A percentile compares a stretch with the other conserved stretches of the same genome.
Conservation (phyloP, 2,888 invertebrate species). For the Petrolisthes cinctipes region DNA sequence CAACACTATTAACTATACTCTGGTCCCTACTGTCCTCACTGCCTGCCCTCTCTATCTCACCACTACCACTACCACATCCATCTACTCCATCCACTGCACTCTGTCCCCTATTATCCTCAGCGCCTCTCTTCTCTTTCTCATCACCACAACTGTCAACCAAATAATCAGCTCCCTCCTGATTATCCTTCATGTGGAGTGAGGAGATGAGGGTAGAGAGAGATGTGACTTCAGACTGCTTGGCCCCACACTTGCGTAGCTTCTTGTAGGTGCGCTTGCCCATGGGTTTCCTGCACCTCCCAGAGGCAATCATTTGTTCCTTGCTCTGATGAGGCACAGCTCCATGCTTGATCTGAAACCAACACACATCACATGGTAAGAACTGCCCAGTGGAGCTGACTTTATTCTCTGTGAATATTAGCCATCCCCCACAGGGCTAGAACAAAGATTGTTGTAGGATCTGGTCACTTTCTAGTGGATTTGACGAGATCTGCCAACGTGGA, state of each 20-base stretch:
- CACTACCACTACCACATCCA: neutral
- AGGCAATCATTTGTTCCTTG: conserved; percentile 82
- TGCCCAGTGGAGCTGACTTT: no score
- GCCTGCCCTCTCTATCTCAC: neutral
- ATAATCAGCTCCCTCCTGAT: neutral
- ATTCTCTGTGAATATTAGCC: no score
- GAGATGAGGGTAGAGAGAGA: neutral
- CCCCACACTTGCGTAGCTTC: conserved; percentile 62
- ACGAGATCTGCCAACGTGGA: no score
- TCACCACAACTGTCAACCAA: no score
- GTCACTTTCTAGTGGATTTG: no score
- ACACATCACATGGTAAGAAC: no score
- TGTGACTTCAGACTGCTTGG: conserved; percentile 15
- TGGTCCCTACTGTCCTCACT: no score
- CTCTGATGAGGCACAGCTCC: conserved; percentile 95
- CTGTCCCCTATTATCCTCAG: neutral
- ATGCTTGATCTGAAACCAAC: conserved; percentile 79
- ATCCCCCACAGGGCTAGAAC: no score
- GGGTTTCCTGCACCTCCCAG: conserved; percentile 47
- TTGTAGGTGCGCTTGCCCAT: conserved; percentile 62
- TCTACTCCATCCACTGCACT: neutral
- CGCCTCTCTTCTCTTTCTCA: neutral
- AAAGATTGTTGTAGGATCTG: no score
- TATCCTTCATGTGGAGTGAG: neutral
- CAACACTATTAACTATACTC: neutral